Percentiles rank a stretch among this genome's conserved stretches.
Conservation (phyloP, 2,797 vertebrate species). For the Myotis daubentonii region DNA sequence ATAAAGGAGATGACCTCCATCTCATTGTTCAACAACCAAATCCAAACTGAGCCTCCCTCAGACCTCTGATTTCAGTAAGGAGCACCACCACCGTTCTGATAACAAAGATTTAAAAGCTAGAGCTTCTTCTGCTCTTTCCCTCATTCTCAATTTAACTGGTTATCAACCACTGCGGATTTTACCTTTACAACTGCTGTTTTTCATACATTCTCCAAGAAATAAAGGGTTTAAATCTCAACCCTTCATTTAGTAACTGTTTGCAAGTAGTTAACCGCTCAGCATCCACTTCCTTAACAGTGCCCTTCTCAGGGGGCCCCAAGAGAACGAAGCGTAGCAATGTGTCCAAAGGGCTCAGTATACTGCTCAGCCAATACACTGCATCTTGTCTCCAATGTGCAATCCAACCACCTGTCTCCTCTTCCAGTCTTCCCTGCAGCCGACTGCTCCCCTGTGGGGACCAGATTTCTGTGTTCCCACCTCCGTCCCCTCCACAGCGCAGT, state of each 20-base stretch:
- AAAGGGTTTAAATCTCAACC: background rate
- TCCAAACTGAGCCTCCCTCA: background rate
- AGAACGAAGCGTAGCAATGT: background rate
- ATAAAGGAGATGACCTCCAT: background rate
- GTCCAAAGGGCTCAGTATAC: background rate
- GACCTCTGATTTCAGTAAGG: background rate
- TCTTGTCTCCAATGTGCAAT: background rate
- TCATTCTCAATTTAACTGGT: background rate
- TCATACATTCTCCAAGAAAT: background rate
- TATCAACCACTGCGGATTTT: background rate
- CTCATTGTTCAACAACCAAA: constrained; percentile 7
- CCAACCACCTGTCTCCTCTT: background rate
- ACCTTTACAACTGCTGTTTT: background rate
- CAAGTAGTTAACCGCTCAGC: background rate
- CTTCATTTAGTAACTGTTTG: background rate
- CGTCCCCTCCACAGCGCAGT: background rate
- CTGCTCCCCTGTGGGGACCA: background rate
- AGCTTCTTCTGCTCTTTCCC: background rate
- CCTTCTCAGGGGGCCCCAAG: background rate
- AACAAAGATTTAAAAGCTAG: background rate
- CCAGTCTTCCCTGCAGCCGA: background rate
- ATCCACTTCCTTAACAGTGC: background rate
- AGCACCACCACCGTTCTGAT: background rate
- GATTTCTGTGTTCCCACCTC: background rate
- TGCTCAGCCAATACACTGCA: background rate